These are phyloP conservation scores for Rhinopithecus roxellana DNA, from an alignment of 2,113 vertebrate genomes.

Conservation along the genomic window DNA sequence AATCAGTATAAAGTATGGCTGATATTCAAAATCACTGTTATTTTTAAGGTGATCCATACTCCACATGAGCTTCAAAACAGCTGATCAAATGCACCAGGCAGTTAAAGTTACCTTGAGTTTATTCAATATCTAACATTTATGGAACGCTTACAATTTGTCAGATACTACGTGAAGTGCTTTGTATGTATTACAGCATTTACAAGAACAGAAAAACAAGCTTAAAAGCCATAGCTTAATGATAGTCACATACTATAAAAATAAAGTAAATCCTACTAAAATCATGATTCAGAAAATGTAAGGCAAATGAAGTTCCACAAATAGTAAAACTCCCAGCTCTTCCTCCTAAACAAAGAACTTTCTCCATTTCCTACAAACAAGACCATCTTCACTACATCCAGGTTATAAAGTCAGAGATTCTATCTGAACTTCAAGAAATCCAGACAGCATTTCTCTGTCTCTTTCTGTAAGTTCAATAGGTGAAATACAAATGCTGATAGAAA, in stretches of 20 bases:
- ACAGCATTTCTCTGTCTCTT: conserved; percentile 69
- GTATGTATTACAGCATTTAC: background rate
- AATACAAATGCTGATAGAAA: conserved; percentile 26
- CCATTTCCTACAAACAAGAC: conserved; percentile 82
- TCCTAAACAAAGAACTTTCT: background rate
- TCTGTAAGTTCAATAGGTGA: background rate
- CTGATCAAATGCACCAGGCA: background rate
- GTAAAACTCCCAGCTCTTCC: background rate
- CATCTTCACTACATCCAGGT: conserved; percentile 93
- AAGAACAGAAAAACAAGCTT: conserved; percentile 21
- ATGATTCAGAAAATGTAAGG: conserved; percentile 32
- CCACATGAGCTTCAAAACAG: conserved; percentile 43
- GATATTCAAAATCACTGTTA: background rate
- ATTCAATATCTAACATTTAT: background rate
- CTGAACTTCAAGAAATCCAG: conserved; percentile 92
- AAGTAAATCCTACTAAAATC: conserved; percentile 21
- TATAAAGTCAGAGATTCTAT: conserved; percentile 90
- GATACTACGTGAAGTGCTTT: background rate
- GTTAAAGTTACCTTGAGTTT: background rate
- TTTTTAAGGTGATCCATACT: conserved; percentile 64
- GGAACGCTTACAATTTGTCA: background rate
- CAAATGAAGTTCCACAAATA: conserved; percentile 33
- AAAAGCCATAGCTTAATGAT: background rate
- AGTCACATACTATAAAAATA: background rate
- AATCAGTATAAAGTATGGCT: background rate